These are phyloP conservation scores for Balearica regulorum DNA, from an alignment of 2,797 vertebrate species.

Conservation along the genomic window DNA sequence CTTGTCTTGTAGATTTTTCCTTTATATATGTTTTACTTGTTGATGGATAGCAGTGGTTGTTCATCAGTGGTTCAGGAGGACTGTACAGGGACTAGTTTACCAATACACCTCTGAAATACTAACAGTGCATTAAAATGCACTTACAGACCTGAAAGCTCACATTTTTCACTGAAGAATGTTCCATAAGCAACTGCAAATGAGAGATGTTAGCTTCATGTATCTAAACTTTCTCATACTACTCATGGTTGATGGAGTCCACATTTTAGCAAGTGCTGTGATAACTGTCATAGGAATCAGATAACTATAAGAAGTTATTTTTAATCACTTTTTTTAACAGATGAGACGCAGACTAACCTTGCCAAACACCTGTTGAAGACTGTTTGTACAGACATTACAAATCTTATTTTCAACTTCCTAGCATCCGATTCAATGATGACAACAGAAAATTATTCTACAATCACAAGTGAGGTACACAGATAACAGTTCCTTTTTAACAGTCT, in stretches of 20 bases:
- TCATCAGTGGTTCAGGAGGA: neutral
- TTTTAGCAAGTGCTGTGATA: neutral
- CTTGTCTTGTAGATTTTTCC: neutral
- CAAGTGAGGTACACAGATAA: conserved; percentile 79
- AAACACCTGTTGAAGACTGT: conserved; percentile 90
- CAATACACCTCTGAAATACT: neutral
- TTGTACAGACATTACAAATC: conserved; percentile 89
- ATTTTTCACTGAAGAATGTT: neutral
- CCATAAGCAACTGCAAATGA: neutral
- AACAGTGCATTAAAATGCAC: neutral
- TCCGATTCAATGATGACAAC: conserved; percentile 89
- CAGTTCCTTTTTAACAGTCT: neutral
- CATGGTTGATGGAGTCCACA: accelerated
- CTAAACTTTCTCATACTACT: neutral
- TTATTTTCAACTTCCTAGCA: conserved; percentile 90
- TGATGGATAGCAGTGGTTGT: neutral
- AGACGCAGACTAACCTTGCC: conserved; percentile 84
- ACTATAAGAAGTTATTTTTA: neutral
- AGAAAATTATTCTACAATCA: conserved; percentile 83
- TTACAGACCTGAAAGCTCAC: neutral
- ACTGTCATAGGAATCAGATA: neutral
- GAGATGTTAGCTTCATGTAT: neutral
- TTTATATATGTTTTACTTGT: neutral
- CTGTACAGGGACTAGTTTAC: neutral
- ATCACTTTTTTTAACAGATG: conserved; percentile 81